Conservation (phyloP, 2,797 vertebrate genomes). For the Rhincodon typus region DNA sequence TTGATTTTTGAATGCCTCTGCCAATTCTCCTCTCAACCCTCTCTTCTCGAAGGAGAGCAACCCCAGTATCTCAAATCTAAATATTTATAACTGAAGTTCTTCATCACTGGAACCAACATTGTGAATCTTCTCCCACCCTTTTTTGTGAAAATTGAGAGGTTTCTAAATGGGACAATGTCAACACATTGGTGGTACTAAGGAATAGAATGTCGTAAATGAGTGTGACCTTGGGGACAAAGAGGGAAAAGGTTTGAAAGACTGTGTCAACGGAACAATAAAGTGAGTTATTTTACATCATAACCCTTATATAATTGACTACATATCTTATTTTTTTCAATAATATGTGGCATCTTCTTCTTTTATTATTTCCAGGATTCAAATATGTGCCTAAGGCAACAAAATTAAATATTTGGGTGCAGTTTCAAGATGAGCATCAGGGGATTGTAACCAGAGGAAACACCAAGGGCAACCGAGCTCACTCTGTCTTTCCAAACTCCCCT, state of each 20-base stretch:
- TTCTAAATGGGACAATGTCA: too few species aligned
- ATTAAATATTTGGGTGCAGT: not conserved
- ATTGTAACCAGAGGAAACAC: not conserved
- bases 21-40: too few species aligned
- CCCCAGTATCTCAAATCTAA: too few species aligned
- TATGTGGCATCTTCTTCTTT: not conserved
- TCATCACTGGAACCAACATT: too few species aligned
- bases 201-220: not conserved
- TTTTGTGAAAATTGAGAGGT: not conserved
- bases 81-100: too few species aligned
- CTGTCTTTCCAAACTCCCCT: too few species aligned
- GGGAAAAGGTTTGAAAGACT: not conserved
- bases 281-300: not conserved
- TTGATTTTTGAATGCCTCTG: too few species aligned
- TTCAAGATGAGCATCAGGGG: not conserved
- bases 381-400: not conserved
- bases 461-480: not conserved
- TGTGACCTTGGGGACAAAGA: not conserved
- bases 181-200: not conserved
- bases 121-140: not conserved
- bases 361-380: not conserved
- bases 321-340: not conserved
- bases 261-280: not conserved
- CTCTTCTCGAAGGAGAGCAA: too few species aligned
- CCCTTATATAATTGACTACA: not conserved